Evolutionary conservation across 1,140 invertebrate genomes (phyloP).

Genomic region (Battus philenor): DNA sequence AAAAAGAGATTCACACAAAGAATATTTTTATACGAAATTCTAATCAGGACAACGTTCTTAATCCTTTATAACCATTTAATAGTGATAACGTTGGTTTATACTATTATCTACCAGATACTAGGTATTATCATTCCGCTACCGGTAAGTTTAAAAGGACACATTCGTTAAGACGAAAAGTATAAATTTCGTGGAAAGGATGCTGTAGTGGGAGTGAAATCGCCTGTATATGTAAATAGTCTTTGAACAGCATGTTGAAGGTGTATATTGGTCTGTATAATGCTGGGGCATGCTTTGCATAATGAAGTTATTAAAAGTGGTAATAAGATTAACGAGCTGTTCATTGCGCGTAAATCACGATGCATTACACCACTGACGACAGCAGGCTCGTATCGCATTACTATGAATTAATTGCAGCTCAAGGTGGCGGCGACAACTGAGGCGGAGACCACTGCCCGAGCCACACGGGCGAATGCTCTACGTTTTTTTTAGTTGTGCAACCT

Average conservation of each 20-base stretch:
- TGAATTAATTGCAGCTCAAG: slow-evolving; percentile 60
- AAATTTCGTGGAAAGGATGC: slow-evolving; percentile 56
- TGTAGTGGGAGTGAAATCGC: slow-evolving; percentile 28
- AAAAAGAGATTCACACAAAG: not conserved
- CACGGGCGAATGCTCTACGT: too few species aligned
- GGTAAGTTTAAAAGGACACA: slow-evolving; percentile 34
- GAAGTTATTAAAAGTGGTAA: slow-evolving; percentile 72
- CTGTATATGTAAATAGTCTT: slow-evolving; percentile 32
- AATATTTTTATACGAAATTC: not conserved
- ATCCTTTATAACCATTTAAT: slow-evolving; percentile 37
- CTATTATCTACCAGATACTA: too few species aligned
- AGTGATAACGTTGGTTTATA: too few species aligned
- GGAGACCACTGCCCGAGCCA: too few species aligned
- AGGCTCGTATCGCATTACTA: slow-evolving; percentile 59
- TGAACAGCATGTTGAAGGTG: slow-evolving; percentile 37
- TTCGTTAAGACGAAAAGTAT: slow-evolving; percentile 60
- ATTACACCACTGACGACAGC: slow-evolving; percentile 63
- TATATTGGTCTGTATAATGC: slow-evolving; percentile 37
- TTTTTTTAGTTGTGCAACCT: too few species aligned
- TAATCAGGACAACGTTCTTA: slow-evolving; percentile 25
- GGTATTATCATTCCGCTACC: slow-evolving; percentile 49
- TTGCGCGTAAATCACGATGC: slow-evolving; percentile 64
- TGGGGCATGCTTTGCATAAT: slow-evolving; percentile 45
- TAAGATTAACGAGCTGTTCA: slow-evolving; percentile 68
- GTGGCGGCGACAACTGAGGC: slow-evolving; percentile 36